Conservation (phyloP, 1,140 invertebrate genomes). For the Popillia japonica region DNA sequence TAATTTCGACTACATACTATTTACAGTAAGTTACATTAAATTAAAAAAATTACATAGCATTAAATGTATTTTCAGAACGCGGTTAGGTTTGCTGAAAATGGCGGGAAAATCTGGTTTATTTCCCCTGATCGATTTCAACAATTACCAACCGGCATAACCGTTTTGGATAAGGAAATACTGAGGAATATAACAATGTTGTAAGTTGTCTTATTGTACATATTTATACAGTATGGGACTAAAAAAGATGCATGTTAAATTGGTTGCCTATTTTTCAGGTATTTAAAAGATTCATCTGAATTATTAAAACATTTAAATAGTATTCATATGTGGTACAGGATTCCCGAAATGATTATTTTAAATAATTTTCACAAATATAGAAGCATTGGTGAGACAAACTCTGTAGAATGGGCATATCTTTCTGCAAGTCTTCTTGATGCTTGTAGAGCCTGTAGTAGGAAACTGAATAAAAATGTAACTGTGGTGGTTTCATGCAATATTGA, state of each 20-base stretch:
- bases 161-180: slow-evolving; percentile 5
- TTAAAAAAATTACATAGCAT: neutral
- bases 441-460: slow-evolving; percentile 16
- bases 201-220: neutral
- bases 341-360: slow-evolving; percentile 32
- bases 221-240: no score
- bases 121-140: slow-evolving; percentile 15
- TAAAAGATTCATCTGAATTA: neutral
- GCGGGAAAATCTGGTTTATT: slow-evolving; percentile 33
- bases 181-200: slow-evolving; percentile 30
- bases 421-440: slow-evolving; percentile 22
- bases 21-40: slow-evolving; percentile 7
- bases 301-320: slow-evolving; percentile 19
- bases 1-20: slow-evolving; percentile 20
- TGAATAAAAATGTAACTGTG: neutral
- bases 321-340: slow-evolving; percentile 29
- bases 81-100: slow-evolving; percentile 17
- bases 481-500: slow-evolving; percentile 14
- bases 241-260: neutral
- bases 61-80: slow-evolving; percentile 31
- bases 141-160: neutral
- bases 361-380: slow-evolving; percentile 19
- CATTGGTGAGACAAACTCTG: neutral
- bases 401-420: slow-evolving; percentile 3
- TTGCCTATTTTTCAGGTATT: slow-evolving; percentile 30